phyloP scores from a whole-genome alignment of 2,888 invertebrate genomes.

The Calephelis perditalis region DNA sequence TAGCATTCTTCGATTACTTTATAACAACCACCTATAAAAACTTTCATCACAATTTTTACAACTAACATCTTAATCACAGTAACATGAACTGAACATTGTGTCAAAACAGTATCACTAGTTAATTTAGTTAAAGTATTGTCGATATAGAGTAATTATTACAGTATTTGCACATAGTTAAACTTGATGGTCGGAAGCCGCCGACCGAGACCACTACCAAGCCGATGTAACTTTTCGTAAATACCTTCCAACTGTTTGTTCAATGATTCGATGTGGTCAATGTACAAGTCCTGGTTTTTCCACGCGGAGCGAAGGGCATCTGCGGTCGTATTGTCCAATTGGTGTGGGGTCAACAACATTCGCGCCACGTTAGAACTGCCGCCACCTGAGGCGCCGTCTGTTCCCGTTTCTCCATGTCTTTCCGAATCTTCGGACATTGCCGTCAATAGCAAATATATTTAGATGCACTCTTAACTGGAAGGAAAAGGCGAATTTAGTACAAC shows the following conservation, averaged over 20 bases:
- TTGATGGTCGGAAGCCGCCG: conserved; percentile 54
- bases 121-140: conserved; percentile 76
- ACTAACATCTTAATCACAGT: conserved; percentile 64
- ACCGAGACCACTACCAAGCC: conserved; percentile 70
- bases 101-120: conserved; percentile 62
- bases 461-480: conserved; percentile 68
- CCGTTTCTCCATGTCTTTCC: conserved; percentile 68
- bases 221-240: conserved; percentile 77
- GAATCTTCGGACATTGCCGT: conserved; percentile 76
- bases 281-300: conserved; percentile 87
- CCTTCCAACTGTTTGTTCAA: conserved; percentile 88
- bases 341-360: conserved; percentile 80
- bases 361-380: conserved; percentile 73
- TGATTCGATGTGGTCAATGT: conserved; percentile 86
- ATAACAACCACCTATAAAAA: conserved; percentile 65
- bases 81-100: conserved; percentile 49
- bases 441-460: conserved; percentile 57
- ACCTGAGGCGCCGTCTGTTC: conserved; percentile 61
- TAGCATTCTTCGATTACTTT: conserved; percentile 57
- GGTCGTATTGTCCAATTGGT: conserved; percentile 81
- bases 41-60: conserved; percentile 61
- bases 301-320: conserved; percentile 82
- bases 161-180: conserved; percentile 46
- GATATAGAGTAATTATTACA: conserved; percentile 62
- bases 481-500: conserved; percentile 53